Evolutionary conservation across 53 echinoderm and acorn worm species (phyloP).

Genomic region (Echinometra lucunter): DNA sequence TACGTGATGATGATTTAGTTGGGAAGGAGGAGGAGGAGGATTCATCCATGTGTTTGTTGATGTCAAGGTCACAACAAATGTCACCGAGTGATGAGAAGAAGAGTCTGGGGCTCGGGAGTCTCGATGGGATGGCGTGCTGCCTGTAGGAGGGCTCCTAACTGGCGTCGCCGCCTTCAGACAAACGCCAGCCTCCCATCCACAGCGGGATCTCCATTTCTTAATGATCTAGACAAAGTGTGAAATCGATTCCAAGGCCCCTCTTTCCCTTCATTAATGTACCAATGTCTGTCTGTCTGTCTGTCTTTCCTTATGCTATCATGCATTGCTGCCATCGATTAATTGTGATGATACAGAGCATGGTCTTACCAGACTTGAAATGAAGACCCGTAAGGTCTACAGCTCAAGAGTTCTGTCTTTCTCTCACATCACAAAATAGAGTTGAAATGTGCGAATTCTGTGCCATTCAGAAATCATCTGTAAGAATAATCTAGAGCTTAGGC

Average conservation of each 20-base stretch:
- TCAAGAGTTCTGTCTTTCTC: background rate
- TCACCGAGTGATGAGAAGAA: background rate
- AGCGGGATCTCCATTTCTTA: background rate
- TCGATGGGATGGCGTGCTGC: constrained; percentile 28
- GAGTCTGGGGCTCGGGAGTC: constrained; percentile 16
- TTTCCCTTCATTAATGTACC: constrained; percentile 29
- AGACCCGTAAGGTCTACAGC: background rate
- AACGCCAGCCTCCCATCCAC: background rate
- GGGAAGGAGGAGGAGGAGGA: constrained; percentile 28
- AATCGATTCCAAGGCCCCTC: constrained; percentile 33
- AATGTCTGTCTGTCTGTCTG: constrained; percentile 8
- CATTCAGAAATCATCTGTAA: too few species aligned
- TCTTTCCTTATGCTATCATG: constrained; percentile 1
- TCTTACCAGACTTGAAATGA: background rate
- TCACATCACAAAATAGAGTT: background rate
- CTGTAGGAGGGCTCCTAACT: constrained; percentile 21
- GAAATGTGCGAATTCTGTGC: too few species aligned
- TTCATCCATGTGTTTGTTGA: constrained; percentile 3
- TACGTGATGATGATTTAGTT: background rate
- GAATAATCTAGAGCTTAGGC: too few species aligned
- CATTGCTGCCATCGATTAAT: background rate
- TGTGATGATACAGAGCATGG: background rate
- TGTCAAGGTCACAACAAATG: constrained; percentile 21
- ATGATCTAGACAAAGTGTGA: constrained; percentile 63
- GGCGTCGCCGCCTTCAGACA: constrained; percentile 47